Conservation (phyloP, 2,888 invertebrate species). For the Rutpela maculata region DNA sequence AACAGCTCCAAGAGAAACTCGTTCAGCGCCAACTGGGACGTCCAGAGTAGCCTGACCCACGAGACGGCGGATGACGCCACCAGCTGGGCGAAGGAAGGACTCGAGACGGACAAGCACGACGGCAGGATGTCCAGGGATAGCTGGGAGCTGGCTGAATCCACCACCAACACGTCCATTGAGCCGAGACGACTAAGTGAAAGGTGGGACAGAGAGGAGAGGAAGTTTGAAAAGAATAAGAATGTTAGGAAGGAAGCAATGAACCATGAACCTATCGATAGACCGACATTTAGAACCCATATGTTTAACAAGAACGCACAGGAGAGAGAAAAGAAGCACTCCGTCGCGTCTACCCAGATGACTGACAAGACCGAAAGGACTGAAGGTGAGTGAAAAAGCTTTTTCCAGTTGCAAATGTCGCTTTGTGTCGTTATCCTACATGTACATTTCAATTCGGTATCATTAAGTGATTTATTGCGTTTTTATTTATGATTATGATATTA, state of each 20-base stretch:
- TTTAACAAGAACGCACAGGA: conserved; percentile 77
- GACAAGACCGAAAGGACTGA: conserved; percentile 81
- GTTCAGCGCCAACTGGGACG: conserved; percentile 74
- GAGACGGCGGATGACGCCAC: conserved; percentile 73
- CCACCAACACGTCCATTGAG: conserved; percentile 72
- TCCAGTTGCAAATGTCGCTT: not conserved
- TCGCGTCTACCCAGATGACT: conserved; percentile 85
- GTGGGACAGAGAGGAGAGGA: conserved; percentile 71
- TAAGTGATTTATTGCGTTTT: not conserved
- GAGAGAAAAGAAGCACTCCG: conserved; percentile 82
- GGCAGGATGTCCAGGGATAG: conserved; percentile 66
- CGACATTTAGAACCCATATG: conserved; percentile 85
- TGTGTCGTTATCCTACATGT: not conserved
- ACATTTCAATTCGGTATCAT: not conserved
- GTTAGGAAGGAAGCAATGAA: conserved; percentile 62
- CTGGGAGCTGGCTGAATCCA: conserved; percentile 74
- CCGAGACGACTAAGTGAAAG: conserved; percentile 65
- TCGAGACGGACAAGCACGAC: conserved; percentile 67
- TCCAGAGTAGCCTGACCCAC: conserved; percentile 69
- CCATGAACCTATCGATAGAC: conserved; percentile 74
- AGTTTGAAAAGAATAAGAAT: conserved; percentile 62
- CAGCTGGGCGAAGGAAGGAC: conserved; percentile 73
- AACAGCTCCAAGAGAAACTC: conserved; percentile 72
- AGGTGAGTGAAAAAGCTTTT: conserved; percentile 63
- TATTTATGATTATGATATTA: not conserved